Percentiles rank a stretch among this genome's conserved stretches.
Conservation (phyloP, 2,797 vertebrate genomes). For the Sebastes nivosus region DNA sequence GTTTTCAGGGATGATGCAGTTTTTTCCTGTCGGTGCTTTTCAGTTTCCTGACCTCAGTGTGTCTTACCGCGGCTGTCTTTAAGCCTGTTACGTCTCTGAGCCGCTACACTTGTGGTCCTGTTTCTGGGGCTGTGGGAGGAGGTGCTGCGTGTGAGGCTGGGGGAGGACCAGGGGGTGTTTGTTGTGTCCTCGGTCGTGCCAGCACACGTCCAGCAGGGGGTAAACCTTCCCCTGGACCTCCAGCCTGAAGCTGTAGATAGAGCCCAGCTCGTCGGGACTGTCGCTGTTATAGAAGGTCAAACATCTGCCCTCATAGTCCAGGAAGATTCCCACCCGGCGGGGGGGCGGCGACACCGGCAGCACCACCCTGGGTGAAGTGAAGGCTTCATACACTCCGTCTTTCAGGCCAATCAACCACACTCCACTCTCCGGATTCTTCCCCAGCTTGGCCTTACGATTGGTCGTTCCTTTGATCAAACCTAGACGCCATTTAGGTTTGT, state of each 20-base stretch:
- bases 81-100: neutral
- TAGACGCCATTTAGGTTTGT: slow-evolving; percentile 85
- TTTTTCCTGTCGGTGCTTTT: too few relatives aligned
- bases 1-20: too few relatives aligned
- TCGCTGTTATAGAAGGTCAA: slow-evolving; percentile 86
- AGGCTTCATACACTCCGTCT: slow-evolving; percentile 86
- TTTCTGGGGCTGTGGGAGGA: neutral
- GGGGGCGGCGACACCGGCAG: slow-evolving; percentile 76
- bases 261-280: slow-evolving; percentile 78
- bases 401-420: slow-evolving; percentile 87
- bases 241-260: slow-evolving; percentile 85
- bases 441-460: slow-evolving; percentile 84
- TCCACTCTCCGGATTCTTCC: slow-evolving; percentile 83
- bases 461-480: slow-evolving; percentile 85
- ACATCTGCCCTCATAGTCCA: slow-evolving; percentile 85
- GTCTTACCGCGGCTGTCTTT: neutral
- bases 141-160: slow-evolving; percentile 1
- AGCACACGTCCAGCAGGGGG: slow-evolving; percentile 87
- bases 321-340: slow-evolving; percentile 81
- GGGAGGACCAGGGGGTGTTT: slow-evolving; percentile 81
- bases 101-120: neutral
- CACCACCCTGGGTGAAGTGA: slow-evolving; percentile 69
- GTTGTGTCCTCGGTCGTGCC: slow-evolving; percentile 84
- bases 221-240: slow-evolving; percentile 89
- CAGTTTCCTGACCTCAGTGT: too few relatives aligned